Percentiles rank a stretch among this genome's conserved stretches.
These are phyloP conservation scores for Lagodon rhomboides DNA, from an alignment of 2,797 vertebrate genomes.

Conservation along the genomic window DNA sequence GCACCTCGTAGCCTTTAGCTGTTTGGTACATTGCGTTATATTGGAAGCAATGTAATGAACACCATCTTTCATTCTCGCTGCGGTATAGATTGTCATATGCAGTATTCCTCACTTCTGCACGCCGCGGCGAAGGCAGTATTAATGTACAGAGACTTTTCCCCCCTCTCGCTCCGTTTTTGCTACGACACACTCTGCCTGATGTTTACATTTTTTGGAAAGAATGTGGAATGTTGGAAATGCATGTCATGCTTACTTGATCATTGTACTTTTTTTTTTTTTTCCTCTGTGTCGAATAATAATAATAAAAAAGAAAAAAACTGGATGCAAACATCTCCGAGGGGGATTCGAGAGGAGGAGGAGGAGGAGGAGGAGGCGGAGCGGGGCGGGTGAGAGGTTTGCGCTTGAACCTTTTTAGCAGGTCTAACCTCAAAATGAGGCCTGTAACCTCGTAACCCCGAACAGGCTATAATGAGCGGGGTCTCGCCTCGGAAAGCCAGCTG, in stretches of 20 bases:
- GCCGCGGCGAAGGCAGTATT: slow-evolving; percentile 41
- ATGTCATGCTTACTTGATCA: slow-evolving; percentile 62
- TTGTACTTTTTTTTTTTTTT: slow-evolving; percentile 48
- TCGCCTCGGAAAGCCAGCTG: slow-evolving; percentile 65
- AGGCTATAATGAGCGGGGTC: slow-evolving; percentile 55
- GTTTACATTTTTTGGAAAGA: slow-evolving; percentile 74
- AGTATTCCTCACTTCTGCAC: slow-evolving; percentile 37
- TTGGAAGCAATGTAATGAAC: slow-evolving; percentile 77
- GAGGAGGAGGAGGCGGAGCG: not conserved
- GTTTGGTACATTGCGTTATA: slow-evolving; percentile 76
- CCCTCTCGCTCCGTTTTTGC: slow-evolving; percentile 9
- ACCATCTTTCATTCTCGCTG: slow-evolving; percentile 77
- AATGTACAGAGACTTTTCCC: slow-evolving; percentile 56
- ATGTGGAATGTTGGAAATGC: slow-evolving; percentile 65
- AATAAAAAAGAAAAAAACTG: slow-evolving; percentile 51
- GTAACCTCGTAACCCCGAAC: slow-evolving; percentile 50
- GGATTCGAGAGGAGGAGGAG: not conserved
- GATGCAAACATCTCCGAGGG: slow-evolving; percentile 33
- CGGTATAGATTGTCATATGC: slow-evolving; percentile 73
- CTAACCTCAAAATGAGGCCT: slow-evolving; percentile 52
- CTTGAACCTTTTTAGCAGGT: slow-evolving; percentile 38
- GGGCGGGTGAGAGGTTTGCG: not conserved
- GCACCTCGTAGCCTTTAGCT: slow-evolving; percentile 71
- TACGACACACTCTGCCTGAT: slow-evolving; percentile 52
- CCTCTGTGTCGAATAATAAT: slow-evolving; percentile 63